Evolutionary conservation across 2,888 invertebrate species (phyloP), one percentile per base, ranked within the genome.

Genomic region (Cyclophora albipunctata): DNA sequence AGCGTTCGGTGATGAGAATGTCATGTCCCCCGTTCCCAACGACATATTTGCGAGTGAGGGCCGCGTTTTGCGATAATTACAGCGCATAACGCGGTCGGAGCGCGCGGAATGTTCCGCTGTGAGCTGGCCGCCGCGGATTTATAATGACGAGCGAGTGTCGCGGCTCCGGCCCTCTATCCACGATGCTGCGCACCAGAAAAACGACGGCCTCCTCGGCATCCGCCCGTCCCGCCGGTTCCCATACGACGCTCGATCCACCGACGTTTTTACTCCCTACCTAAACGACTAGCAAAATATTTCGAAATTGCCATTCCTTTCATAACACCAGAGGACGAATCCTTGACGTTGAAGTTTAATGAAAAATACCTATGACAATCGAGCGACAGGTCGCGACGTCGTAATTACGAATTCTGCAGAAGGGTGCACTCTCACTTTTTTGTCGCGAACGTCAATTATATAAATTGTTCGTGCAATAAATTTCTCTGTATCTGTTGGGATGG

Each of bases 391-490:
- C 74, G 74, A 78, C 71, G 77, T 69, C 67, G 69, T 84, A 86
- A 85, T 87, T 84, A 81, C 79, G 66, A 69, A 80, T 81, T 82
- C 78, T 78, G 74, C 75, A 67, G 75, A 64, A 71, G 81, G 82
- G 82, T 78, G 79, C 76, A 81, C 81, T 83, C 73, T 83, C 78
- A 78, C 79, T 83, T 86, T 85, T 87, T 86, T 85, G 84, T 79
- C 75, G 78, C 80, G 37, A 2, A 74, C 75, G 86, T 87, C 86
- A 87, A 87, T 88, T 89, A 87, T 87, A 85, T 85, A 85, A 84
- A 87, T 85, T 83, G 84, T 83, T 81, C 75, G 81, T 82, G 87
- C 82, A 86, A 88, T 88, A 87, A 89, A 87, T 88, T 87, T 85
- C 60, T 72, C 81, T 84, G 85, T 87, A 88, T 89, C 86, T 85